Evolutionary conservation across 2,113 vertebrate species (phyloP).

Genomic region (Dicentrarchus labrax): DNA sequence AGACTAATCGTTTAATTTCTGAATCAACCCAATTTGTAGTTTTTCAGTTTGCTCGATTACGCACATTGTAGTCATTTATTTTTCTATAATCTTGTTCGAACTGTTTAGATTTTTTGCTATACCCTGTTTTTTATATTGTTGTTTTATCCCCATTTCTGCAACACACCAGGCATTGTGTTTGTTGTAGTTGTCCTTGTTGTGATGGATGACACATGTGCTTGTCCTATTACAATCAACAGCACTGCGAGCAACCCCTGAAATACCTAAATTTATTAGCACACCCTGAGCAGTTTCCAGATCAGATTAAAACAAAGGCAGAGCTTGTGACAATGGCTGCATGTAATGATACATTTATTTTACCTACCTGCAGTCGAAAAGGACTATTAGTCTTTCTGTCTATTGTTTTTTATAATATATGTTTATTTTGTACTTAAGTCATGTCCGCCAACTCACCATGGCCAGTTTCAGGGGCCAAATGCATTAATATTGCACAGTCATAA

Average conservation of each 20-base stretch:
- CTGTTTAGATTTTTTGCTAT: no score
- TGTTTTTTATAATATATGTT: neutral
- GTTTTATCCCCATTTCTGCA: no score
- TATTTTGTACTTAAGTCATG: neutral
- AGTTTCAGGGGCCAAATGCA: neutral
- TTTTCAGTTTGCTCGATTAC: no score
- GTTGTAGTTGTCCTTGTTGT: neutral
- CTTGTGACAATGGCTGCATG: neutral
- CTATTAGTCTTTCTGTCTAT: neutral
- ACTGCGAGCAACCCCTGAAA: neutral
- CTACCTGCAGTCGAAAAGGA: neutral
- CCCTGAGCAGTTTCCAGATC: no score
- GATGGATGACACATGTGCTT: slow-evolving; percentile 17
- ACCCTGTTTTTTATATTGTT: no score
- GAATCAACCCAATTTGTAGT: no score
- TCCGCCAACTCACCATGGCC: neutral
- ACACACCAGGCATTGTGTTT: no score
- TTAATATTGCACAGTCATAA: neutral
- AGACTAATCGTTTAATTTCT: no score
- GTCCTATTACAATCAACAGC: neutral
- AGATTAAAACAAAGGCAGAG: neutral
- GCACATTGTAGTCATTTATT: no score
- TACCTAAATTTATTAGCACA: neutral
- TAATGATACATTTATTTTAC: neutral
- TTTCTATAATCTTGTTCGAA: no score